Percentiles rank a stretch among this genome's conserved stretches.
These are phyloP conservation scores for Phenganax subtilis DNA, from an alignment of 92 coral and sea anemone species.

Conservation along the genomic window DNA sequence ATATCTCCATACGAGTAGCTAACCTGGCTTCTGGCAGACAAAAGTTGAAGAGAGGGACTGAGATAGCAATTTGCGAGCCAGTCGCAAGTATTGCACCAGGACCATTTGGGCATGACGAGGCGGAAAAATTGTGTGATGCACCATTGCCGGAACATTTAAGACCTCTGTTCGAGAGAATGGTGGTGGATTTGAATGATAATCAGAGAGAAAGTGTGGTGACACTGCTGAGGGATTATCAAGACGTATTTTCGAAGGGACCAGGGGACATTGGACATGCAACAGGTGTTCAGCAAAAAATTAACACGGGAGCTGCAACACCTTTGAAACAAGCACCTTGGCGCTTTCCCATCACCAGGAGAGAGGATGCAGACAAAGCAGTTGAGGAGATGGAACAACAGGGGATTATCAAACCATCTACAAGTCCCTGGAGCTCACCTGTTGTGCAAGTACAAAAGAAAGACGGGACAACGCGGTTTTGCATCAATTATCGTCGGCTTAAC, in stretches of 20 bases:
- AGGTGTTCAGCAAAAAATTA: not conserved
- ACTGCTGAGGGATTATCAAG: not conserved
- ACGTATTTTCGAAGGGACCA: not conserved
- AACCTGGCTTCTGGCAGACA: constrained; percentile 15
- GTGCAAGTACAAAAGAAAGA: not conserved
- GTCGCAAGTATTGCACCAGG: not conserved
- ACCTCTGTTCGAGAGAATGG: not conserved
- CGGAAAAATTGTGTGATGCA: not conserved
- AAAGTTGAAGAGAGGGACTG: constrained; percentile 8
- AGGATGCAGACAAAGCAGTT: not conserved
- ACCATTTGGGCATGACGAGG: not conserved
- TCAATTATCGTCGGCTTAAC: not conserved
- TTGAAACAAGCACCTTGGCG: constrained; percentile 11
- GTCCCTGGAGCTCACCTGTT: constrained; percentile 7
- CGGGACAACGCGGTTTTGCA: not conserved
- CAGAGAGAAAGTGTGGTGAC: not conserved
- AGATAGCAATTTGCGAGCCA: constrained; percentile 8
- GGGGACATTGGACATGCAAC: constrained; percentile 2
- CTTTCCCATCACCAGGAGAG: not conserved
- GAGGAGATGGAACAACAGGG: constrained; percentile 9
- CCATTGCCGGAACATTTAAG: not conserved
- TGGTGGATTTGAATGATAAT: not conserved
- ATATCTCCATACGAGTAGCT: constrained; percentile 44
- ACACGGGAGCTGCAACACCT: constrained; percentile 1
- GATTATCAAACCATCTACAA: no score